phyloP scores from a whole-genome alignment of 2,113 vertebrate genomes.

The Callithrix jacchus region DNA sequence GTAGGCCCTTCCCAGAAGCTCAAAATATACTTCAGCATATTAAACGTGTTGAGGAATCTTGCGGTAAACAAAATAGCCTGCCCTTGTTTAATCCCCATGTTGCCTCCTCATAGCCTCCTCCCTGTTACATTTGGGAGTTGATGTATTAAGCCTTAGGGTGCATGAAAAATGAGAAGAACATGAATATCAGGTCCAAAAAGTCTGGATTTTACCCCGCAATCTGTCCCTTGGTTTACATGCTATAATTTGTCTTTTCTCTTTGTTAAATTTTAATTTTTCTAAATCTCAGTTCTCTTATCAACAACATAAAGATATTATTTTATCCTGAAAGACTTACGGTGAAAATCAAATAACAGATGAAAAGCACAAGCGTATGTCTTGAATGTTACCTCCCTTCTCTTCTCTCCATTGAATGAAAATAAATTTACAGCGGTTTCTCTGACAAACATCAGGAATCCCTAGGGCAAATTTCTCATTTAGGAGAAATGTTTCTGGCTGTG shows the following conservation, averaged over 20 bases:
- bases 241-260: neutral
- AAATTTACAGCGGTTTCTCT: neutral
- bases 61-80: neutral
- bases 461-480: neutral
- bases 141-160: neutral
- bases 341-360: slow-evolving; percentile 6
- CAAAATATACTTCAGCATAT: neutral
- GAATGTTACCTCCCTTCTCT: neutral
- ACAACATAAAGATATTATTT: neutral
- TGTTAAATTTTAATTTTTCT: neutral
- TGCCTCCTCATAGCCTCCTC: neutral
- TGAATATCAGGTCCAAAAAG: neutral
- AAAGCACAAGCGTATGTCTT: neutral
- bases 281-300: neutral
- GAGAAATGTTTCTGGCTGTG: neutral
- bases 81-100: neutral
- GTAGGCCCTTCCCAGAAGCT: neutral
- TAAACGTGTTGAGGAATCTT: neutral
- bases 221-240: neutral
- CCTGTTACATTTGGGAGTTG: neutral
- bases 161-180: neutral
- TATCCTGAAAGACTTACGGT: neutral
- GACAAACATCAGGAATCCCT: neutral
- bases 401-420: neutral
- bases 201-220: neutral